Evolutionary conservation across 2,113 vertebrate genomes (phyloP), one percentile per base, ranked within the genome.

Genomic region (Oryzias melastigma): DNA sequence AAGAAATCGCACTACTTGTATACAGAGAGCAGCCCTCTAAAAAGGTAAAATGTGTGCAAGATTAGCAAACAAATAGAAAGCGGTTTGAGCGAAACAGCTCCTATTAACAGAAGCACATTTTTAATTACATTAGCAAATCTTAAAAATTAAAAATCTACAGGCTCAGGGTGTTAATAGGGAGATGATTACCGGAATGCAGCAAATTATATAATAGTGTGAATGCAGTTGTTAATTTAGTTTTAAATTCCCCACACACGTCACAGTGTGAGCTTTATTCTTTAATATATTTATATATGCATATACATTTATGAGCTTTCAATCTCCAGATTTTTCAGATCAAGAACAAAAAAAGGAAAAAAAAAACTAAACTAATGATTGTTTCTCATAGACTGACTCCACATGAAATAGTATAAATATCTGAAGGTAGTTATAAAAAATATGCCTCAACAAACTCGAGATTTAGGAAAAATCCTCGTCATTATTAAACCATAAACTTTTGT

Each of bases 371-470:
- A 68, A 83, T 77, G 85, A 35, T 77, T 81, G 75, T 67, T 42
- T 75, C 81, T 81, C 62, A 27, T 44, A 59, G 57, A 47, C 71
- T 63, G 55, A 82, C 62, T 83, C 83, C 78, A 75, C 5, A 44
- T 17, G 59, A 78, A 75, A 65, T 50, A 59, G 52, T 58, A 70
- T 73, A 58, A 71, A 54, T 76, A 71, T 77, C 52, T 40, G 52
- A 56, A 51, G 42, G 42, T 69, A 55, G 58, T 82, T 83, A 85
- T 85, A 89, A 88, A 90, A 89, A 89, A 52, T 75, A 81, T 85
- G 79, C 50, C 3, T 75, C 81, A 64, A 83, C 52, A 65, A 63
- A 76, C 66, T 61, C 41, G 65, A 58, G 48, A 5, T 51, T 25
- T 27, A 27, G 22, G 46, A 77, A 59, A 85, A 81, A 78, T 73